Evolutionary conservation across 2,888 invertebrate species (phyloP).

Genomic region (Phaedon cochleariae): DNA sequence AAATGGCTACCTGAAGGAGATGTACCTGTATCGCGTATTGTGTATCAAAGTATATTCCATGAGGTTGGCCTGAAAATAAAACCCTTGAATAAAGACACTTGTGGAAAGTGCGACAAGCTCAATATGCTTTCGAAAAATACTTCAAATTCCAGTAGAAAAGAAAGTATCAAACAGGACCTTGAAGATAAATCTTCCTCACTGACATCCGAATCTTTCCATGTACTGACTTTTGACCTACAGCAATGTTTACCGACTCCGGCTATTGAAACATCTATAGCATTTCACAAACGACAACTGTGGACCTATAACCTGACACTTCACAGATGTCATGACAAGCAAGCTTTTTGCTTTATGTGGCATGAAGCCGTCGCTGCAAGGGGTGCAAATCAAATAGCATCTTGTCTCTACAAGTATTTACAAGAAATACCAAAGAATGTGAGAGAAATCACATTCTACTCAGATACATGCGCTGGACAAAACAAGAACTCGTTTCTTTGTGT

Average conservation of each 20-base stretch:
- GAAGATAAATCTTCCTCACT: neutral
- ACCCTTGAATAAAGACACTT: slow-evolving; percentile 23
- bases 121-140: slow-evolving; percentile 9
- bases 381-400: slow-evolving; percentile 45
- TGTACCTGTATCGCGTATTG: slow-evolving; percentile 13
- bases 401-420: slow-evolving; percentile 21
- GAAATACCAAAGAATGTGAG: neutral
- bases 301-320: slow-evolving; percentile 49
- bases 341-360: slow-evolving; percentile 46
- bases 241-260: slow-evolving; percentile 48
- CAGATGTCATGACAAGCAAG: slow-evolving; percentile 24
- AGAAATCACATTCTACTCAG: slow-evolving; percentile 26
- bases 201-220: neutral
- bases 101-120: slow-evolving; percentile 22
- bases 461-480: slow-evolving; percentile 34
- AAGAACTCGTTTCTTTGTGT: slow-evolving; percentile 32
- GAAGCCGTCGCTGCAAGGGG: slow-evolving; percentile 44
- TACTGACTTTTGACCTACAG: slow-evolving; percentile 30
- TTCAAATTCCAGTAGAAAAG: neutral
- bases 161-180: neutral
- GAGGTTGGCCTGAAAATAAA: slow-evolving; percentile 19
- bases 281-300: slow-evolving; percentile 50
- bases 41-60: slow-evolving; percentile 18
- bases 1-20: neutral
- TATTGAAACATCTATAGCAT: slow-evolving; percentile 44